Evolutionary conservation across 1,140 invertebrate species (phyloP).

Genomic region (Tribolium castaneum): DNA sequence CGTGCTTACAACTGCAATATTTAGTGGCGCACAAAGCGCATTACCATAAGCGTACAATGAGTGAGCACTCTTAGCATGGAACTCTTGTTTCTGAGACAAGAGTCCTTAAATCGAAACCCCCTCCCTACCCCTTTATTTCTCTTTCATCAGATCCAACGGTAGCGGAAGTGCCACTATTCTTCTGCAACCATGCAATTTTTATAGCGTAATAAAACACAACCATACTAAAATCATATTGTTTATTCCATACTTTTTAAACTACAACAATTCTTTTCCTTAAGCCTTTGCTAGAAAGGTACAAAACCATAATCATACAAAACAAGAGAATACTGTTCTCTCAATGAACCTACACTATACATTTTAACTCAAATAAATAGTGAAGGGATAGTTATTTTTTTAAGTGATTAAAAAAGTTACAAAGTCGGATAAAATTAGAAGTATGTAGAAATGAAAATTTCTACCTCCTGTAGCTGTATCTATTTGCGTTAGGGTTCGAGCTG

Average conservation of each 20-base stretch:
- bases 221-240: conserved; percentile 10
- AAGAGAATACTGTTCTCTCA: no score
- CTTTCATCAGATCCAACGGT: conserved; percentile 28
- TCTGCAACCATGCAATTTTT: conserved; percentile 30
- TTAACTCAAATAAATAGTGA: not conserved
- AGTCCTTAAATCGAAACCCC: conserved; percentile 45
- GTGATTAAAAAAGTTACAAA: not conserved
- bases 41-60: conserved; percentile 49
- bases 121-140: conserved; percentile 30
- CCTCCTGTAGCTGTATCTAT: conserved; percentile 54
- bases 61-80: conserved; percentile 45
- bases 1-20: conserved; percentile 52
- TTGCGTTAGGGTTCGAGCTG: conserved; percentile 35
- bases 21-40: conserved; percentile 50
- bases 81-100: conserved; percentile 48
- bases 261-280: no score
- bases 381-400: not conserved
- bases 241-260: conserved; percentile 19
- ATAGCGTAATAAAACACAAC: not conserved
- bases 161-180: conserved; percentile 47
- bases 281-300: not conserved
- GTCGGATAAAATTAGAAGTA: not conserved
- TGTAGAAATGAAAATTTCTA: conserved; percentile 20
- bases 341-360: no score
- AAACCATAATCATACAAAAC: not conserved